Base-by-base conservation (phyloP, 2,113 vertebrate species). In the Oreocharis arfaki region DNA sequence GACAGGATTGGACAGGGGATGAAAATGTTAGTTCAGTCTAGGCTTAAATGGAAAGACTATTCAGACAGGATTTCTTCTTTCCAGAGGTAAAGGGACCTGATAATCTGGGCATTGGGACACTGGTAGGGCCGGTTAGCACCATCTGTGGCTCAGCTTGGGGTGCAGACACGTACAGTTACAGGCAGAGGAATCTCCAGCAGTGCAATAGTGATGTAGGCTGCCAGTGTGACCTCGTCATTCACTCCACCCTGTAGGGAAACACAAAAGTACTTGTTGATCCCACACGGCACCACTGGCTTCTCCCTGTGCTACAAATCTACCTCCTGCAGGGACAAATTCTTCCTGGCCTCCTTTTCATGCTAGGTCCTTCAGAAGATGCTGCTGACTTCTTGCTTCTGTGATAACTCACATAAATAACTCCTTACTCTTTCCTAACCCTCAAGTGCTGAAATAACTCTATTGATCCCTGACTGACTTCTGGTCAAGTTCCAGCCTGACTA, bases 151-250 rank as follows among this genome's bases (percentile, higher is more conserved):
- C 1, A 10, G 44, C 24, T 3, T 83, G 59, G 64, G 49, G 9
- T 70, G 55, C 50, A 63, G 70, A 71, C 68, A 97, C 97, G 2
- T 95, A 97, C 97, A 0, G 96, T 96, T 93, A 86, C 53, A 32
- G 95, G 42, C 82, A 98, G 92, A 74, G 95, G 93, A 19, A 96
- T 95, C 93, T 98, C 97, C 87, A 98, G 93, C 60, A 98, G 32
- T 14, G 97, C 80, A 1, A 96, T 97, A 32, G 67, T 85, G 70
- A 98, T 82, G 35, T 96, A 96, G 76, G 96, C 96, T 1, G 95
- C 77, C 89, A 96, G 89, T 0, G 93, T 73, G 46, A 96, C 52
- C 69, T 97, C 95, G 0, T 98, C 87, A 0, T 96, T 90, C 46
- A 97, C 97, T 63, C 96, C 96, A 33, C 97, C 97, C 97, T 98